Conservation (phyloP, 2,113 vertebrate genomes). For the Amphiprion ocellaris region DNA sequence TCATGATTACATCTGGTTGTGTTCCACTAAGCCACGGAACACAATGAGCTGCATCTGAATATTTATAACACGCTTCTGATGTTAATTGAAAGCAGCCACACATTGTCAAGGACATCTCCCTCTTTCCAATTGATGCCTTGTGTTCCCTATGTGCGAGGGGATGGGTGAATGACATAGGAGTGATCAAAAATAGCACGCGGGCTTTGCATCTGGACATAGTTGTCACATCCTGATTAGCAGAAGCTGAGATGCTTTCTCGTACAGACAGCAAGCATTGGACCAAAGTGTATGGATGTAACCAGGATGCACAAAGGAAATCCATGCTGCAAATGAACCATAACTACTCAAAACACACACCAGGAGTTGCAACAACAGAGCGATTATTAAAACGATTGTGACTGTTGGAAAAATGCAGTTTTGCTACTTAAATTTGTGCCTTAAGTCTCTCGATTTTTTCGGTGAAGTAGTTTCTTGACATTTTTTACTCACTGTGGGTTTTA, state of each 20-base stretch:
- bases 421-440: too few species aligned
- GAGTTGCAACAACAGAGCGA: neutral
- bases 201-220: constrained; percentile 68
- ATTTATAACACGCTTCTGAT: constrained; percentile 69
- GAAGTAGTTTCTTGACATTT: too few species aligned
- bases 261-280: constrained; percentile 4
- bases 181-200: constrained; percentile 69
- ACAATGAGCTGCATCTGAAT: constrained; percentile 71
- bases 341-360: neutral
- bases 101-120: constrained; percentile 70
- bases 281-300: neutral
- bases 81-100: constrained; percentile 72
- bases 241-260: constrained; percentile 35
- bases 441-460: too few species aligned
- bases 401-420: too few species aligned
- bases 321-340: neutral
- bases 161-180: constrained; percentile 60
- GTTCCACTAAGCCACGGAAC: constrained; percentile 14
- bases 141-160: constrained; percentile 52
- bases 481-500: too few species aligned
- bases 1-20: constrained; percentile 45
- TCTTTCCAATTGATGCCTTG: constrained; percentile 62
- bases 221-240: constrained; percentile 53
- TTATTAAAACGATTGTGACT: neutral
- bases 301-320: neutral